Conservation (phyloP, 2,113 vertebrate genomes). For the Symphodus melops region DNA sequence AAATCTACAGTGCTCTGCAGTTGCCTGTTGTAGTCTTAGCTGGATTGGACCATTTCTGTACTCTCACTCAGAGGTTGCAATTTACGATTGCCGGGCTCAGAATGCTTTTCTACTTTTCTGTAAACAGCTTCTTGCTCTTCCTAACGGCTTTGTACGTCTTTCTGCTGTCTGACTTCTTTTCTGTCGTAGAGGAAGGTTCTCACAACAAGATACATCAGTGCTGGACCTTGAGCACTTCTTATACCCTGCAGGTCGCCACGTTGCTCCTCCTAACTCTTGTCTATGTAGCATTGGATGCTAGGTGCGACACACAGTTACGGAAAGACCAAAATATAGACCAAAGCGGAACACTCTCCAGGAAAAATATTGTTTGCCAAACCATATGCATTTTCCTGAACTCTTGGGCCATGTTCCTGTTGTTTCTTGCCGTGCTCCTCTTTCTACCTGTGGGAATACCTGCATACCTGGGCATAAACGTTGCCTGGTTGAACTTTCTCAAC, state of each 20-base stretch:
- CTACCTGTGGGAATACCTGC: slow-evolving; percentile 81
- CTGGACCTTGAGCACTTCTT: slow-evolving; percentile 73
- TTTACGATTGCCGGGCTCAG: slow-evolving; percentile 19
- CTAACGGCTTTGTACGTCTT: slow-evolving; percentile 76
- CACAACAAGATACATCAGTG: slow-evolving; percentile 65
- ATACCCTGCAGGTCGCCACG: slow-evolving; percentile 77
- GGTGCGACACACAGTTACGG: neutral
- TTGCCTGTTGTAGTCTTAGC: slow-evolving; percentile 80
- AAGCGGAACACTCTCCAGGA: slow-evolving; percentile 22
- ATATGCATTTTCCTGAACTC: slow-evolving; percentile 83
- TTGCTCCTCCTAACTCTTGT: slow-evolving; percentile 72
- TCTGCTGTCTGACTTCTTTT: slow-evolving; percentile 45
- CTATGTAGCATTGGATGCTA: slow-evolving; percentile 51
- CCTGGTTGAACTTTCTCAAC: slow-evolving; percentile 90
- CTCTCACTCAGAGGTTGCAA: slow-evolving; percentile 38
- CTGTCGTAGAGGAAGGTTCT: slow-evolving; percentile 55
- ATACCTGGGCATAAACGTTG: slow-evolving; percentile 87
- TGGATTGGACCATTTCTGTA: slow-evolving; percentile 82
- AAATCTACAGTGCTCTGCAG: slow-evolving; percentile 78
- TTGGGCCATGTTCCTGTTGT: slow-evolving; percentile 84
- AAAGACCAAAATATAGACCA: neutral
- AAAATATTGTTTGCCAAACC: slow-evolving; percentile 74
- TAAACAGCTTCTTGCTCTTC: slow-evolving; percentile 78
- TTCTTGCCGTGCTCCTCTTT: slow-evolving; percentile 77
- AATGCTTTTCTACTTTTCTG: slow-evolving; percentile 60